A percentile compares a stretch with the other conserved stretches of the same genome.
Evolutionary conservation across 2,113 vertebrate species (phyloP).

Genomic region (Pygoscelis adeliae): DNA sequence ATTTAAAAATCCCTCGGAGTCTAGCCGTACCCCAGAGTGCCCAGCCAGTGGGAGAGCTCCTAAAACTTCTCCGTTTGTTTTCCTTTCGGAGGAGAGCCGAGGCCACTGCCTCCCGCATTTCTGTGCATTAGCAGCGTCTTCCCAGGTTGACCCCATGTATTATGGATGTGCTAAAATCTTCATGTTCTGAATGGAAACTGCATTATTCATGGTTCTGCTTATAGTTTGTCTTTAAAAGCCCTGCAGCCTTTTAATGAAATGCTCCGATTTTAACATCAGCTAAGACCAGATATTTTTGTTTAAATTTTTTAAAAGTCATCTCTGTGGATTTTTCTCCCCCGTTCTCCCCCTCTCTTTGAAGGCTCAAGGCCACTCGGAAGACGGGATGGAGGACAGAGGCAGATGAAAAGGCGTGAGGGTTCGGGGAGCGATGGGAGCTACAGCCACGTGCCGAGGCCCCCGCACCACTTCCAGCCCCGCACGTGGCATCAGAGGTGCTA

Average conservation of each 20-base stretch:
- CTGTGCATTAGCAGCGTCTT: constrained; percentile 38
- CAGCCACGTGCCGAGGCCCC: not conserved
- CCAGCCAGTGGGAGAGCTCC: not conserved
- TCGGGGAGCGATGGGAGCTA: rapidly evolving
- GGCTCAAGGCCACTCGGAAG: not conserved
- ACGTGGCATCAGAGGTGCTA: rapidly evolving
- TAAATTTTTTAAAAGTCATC: constrained; percentile 33
- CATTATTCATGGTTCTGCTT: constrained; percentile 65
- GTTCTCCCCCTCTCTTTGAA: not conserved
- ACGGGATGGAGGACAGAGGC: not conserved
- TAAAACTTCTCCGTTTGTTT: not conserved
- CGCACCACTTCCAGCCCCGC: rapidly evolving
- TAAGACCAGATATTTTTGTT: constrained; percentile 39
- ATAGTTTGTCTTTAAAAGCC: constrained; percentile 63
- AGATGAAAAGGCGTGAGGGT: not conserved
- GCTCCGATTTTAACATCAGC: constrained; percentile 25
- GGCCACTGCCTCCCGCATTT: constrained; percentile 13
- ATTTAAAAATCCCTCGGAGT: not conserved
- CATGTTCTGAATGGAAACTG: constrained; percentile 50
- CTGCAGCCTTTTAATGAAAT: constrained; percentile 62
- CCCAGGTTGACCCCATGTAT: constrained; percentile 56
- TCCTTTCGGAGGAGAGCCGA: not conserved
- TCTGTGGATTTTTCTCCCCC: not conserved
- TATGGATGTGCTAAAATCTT: constrained; percentile 58
- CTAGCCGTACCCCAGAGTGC: not conserved